These are phyloP conservation scores for Illadopsis cleaveri DNA, from an alignment of 2,113 vertebrate species.

Conservation along the genomic window DNA sequence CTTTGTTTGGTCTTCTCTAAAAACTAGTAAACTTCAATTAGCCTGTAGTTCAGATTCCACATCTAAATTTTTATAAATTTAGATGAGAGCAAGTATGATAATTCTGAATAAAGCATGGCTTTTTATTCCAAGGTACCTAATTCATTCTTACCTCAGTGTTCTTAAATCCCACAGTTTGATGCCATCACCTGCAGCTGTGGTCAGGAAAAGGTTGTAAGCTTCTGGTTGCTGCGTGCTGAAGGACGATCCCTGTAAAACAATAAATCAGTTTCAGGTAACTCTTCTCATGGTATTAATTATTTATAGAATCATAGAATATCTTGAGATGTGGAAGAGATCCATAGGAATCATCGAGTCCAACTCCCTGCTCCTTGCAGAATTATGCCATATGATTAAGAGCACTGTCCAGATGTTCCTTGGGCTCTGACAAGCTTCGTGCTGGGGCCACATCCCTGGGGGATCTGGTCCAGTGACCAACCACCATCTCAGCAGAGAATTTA, in stretches of 20 bases:
- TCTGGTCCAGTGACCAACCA: background rate
- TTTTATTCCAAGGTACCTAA: background rate
- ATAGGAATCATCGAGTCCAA: background rate
- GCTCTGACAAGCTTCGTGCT: background rate
- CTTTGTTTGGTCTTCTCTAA: background rate
- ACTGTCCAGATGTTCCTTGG: background rate
- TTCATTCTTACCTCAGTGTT: conserved; percentile 77
- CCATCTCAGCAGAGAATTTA: background rate
- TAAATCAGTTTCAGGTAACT: background rate
- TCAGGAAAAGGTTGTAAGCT: conserved; percentile 86
- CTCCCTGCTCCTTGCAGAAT: background rate
- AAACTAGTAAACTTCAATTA: background rate
- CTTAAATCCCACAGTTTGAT: conserved; percentile 90
- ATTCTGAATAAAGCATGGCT: background rate
- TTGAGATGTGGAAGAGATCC: background rate
- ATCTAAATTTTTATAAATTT: background rate
- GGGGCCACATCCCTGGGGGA: background rate
- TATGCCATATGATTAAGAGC: background rate
- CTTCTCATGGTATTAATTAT: background rate
- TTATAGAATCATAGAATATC: background rate
- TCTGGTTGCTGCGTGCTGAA: conserved; percentile 77
- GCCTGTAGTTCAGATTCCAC: background rate
- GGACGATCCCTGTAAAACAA: conserved; percentile 79
- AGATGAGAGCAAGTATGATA: background rate
- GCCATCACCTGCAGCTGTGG: conserved; percentile 83